Base-by-base conservation (phyloP, 2,113 vertebrate genomes). In the Orycteropus afer region DNA sequence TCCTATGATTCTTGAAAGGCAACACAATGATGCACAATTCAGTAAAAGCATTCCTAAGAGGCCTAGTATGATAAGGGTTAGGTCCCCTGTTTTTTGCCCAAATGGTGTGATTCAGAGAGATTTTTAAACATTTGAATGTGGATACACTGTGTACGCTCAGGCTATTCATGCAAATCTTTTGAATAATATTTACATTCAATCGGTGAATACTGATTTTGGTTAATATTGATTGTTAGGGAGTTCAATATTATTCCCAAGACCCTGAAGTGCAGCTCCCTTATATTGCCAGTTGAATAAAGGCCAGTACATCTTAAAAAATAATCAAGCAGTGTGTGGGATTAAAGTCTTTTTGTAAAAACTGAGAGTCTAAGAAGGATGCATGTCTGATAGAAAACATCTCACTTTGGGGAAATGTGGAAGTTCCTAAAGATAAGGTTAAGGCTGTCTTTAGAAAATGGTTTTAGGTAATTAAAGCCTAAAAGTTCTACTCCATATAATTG, bases 401-500 rank as follows among this genome's bases (percentile, higher is more conserved):
- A 40, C 23, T 85, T 55, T 69, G 81, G 40, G 20, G 77, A 92
- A 13, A 15, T 71, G 2, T 53, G 3, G 5, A 20, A 32, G 5
- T 18, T 77, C 15, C n/a, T 25, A 53, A 47, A 63, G 7, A 29
- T n/a, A 40, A 4, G n/a, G 42, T 11, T 27, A 91, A 86, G 29
- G n/a, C 22, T 91, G 20, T 86, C 14, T 89, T 94, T 63, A 83
- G 84, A 83, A 95, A 74, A 95, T 37, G 29, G 3, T 34, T 83
- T 76, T 84, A 83, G 73, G 20, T 34, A 67, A 87, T n/a, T 51
- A 85, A 65, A 27, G 7, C 10, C 11, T n/a, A 17, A 37, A 79
- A 55, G 17, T 37, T 93, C 23, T 61, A 90, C 15, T 67, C 57
- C 27, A 49, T n/a, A 53, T 37, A 77, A 85, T 34, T 42, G 55